Evolutionary conservation across 2,113 vertebrate genomes (phyloP).

Genomic region (Tangachromis dhanisi): DNA sequence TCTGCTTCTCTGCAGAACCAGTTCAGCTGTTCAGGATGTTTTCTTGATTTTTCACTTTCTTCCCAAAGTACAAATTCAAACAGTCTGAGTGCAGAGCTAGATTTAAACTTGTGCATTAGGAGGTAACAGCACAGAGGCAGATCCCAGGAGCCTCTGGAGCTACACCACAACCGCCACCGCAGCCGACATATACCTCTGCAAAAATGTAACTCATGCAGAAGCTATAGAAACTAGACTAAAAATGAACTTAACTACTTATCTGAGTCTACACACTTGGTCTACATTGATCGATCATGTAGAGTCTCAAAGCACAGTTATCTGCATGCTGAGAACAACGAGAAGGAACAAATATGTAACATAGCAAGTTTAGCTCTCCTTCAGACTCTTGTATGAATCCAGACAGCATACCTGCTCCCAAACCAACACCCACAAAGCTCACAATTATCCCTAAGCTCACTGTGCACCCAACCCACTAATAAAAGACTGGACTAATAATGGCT

Average conservation of each 20-base stretch:
- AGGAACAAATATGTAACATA: background rate
- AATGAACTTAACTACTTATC: background rate
- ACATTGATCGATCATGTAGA: background rate
- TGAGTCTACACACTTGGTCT: background rate
- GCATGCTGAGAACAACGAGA: background rate
- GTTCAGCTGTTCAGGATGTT: background rate
- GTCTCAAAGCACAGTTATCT: background rate
- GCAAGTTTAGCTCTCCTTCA: background rate
- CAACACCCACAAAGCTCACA: background rate
- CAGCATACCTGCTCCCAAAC: background rate
- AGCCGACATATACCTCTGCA: background rate
- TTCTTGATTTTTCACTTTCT: constrained; percentile 17
- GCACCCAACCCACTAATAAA: background rate
- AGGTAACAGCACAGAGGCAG: background rate
- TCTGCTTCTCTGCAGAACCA: background rate
- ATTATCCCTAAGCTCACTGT: background rate
- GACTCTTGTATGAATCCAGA: background rate
- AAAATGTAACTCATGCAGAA: background rate
- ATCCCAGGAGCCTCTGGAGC: background rate
- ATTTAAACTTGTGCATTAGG: background rate
- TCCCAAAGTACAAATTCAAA: background rate
- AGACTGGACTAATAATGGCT: background rate
- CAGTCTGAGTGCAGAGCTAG: background rate
- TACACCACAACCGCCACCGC: background rate
- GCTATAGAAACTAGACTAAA: background rate